Evolutionary conservation across 2,797 vertebrate species (phyloP), one percentile per base, ranked within the genome.

Genomic region (Loriculus beryllinus): DNA sequence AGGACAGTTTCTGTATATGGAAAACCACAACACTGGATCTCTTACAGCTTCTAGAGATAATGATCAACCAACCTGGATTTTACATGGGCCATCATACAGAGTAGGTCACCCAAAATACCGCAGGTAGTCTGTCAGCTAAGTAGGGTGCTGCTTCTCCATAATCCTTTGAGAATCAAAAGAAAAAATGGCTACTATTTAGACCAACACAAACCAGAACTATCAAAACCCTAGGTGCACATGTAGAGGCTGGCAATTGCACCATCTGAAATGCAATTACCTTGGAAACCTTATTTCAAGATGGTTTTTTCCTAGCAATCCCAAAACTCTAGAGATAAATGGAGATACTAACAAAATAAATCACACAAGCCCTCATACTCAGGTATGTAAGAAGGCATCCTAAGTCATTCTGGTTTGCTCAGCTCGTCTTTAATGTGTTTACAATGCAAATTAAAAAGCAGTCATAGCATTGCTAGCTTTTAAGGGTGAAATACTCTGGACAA

Each of bases 401-500:
- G 26, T 49, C 54, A 48, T 69, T 78, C 57, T n/a, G n/a, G 77
- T 95, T 93, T 88, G 70, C 29, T 96, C 90, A 93, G 81, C 75
- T 95, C 67, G 2, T 95, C 90, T 90, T 83, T 97, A 96, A 97
- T 95, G 95, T 96, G 88, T 97, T 96, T 97, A 77, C 96, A 93
- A 96, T 68, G 74, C 95, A 95, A 96, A 96, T 97, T 86, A 88
- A 93, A 90, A 92, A 94, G 84, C 92, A 90, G 74, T 90, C 65
- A 45, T 37, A 72, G 63, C 76, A 91, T 65, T 93, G 81, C 90
- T 96, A 62, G 95, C 96, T 97, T 97, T 97, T 92, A 93, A 93
- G 97, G 96, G 96, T 97, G 97, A 97, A 82, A 96, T 96, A 67
- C 70, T 92, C 91, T 76, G 51, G 65, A 96, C 93, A 97, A 96